These are phyloP conservation scores for Uloborus diversus DNA, from an alignment of 1,140 invertebrate genomes.

Conservation along the genomic window DNA sequence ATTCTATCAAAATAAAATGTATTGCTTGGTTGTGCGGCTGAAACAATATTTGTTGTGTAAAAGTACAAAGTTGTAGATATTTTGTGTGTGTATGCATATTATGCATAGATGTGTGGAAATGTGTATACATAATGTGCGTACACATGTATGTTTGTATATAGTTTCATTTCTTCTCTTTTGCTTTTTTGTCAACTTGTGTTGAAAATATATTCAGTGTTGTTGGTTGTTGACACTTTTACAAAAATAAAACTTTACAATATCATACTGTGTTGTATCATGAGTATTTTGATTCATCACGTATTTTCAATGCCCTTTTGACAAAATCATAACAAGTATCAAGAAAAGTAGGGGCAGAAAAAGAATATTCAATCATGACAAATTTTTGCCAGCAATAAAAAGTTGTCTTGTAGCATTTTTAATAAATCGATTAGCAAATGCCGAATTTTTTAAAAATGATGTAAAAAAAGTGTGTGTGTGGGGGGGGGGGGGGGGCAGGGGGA, in stretches of 20 bases:
- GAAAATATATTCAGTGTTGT: conserved; percentile 53
- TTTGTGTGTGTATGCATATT: conserved; percentile 40
- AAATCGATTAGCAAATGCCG: no score
- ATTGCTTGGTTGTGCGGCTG: conserved; percentile 33
- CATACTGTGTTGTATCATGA: no score
- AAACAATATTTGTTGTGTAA: conserved; percentile 51
- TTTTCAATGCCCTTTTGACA: no score
- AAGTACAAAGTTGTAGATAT: conserved; percentile 54
- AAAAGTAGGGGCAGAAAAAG: no score
- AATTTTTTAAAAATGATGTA: no score
- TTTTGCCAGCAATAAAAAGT: no score
- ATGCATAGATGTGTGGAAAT: conserved; percentile 40
- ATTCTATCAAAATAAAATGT: conserved; percentile 14
- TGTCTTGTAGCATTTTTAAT: no score
- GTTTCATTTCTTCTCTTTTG: conserved; percentile 31
- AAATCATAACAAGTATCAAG: no score
- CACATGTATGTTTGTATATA: conserved; percentile 54
- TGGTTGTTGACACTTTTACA: conserved; percentile 56
- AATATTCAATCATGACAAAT: no score
- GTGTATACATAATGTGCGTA: conserved; percentile 38
- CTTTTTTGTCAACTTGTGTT: conserved; percentile 51
- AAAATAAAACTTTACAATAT: conserved; percentile 56
- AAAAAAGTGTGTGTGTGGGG: no score
- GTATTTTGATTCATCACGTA: no score
- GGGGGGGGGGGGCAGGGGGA: no score